A percentile compares a stretch with the other conserved stretches of the same genome.
Evolutionary conservation across 2,113 vertebrate species (phyloP).

Genomic region (Phylloscopus whistleri): DNA sequence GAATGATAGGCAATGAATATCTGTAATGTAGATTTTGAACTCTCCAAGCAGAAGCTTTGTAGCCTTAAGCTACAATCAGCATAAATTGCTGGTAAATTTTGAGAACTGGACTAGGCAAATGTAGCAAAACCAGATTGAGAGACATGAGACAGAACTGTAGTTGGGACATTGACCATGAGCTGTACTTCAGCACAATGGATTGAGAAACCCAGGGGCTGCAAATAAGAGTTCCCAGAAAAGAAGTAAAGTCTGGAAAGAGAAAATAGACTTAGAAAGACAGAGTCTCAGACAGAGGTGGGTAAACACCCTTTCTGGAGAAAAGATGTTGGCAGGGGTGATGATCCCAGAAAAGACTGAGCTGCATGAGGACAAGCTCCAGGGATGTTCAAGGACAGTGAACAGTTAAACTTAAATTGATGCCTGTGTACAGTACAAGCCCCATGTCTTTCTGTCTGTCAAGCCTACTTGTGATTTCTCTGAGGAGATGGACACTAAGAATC

Average conservation of each 20-base stretch:
- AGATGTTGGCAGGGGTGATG: not conserved
- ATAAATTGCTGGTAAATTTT: not conserved
- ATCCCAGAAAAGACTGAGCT: not conserved
- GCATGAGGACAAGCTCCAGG: accelerated
- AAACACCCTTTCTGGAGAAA: not conserved
- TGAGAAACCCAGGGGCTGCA: not conserved
- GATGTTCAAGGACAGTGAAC: accelerated
- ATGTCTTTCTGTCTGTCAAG: not conserved
- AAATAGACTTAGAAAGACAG: not conserved
- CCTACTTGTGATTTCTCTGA: not conserved
- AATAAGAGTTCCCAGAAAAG: not conserved
- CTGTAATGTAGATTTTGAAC: not conserved
- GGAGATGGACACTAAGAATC: accelerated
- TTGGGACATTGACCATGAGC: not conserved
- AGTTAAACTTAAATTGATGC: accelerated
- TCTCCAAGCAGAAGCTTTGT: not conserved
- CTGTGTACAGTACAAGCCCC: not conserved
- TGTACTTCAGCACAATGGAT: not conserved
- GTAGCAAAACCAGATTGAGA: not conserved
- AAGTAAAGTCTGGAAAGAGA: not conserved
- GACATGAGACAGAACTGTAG: accelerated
- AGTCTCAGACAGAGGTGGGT: not conserved
- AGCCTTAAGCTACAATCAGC: not conserved
- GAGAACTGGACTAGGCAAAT: not conserved
- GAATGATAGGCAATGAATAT: not conserved